Conservation (phyloP, 1,140 invertebrate genomes). For the Thaumetopoea pityocampa region DNA sequence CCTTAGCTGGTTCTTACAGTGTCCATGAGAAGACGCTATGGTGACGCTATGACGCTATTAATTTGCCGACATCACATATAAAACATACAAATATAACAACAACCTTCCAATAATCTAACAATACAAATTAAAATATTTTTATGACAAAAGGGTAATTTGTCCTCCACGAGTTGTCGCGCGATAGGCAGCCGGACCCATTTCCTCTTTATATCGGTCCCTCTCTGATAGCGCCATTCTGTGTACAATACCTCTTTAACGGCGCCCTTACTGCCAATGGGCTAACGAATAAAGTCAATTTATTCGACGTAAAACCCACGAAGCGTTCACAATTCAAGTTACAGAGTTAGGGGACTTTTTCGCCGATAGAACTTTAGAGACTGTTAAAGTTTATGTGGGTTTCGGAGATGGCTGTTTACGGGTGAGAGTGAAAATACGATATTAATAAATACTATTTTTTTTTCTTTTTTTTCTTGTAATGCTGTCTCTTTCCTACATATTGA, state of each 20-base stretch:
- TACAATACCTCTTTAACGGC: constrained; percentile 43
- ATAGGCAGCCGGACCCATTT: constrained; percentile 23
- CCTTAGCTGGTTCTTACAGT: no score
- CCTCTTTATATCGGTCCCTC: constrained; percentile 19
- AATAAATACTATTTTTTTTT: no score
- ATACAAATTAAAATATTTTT: constrained; percentile 6
- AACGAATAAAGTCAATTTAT: constrained; percentile 57
- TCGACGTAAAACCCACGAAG: constrained; percentile 52
- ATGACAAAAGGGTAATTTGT: constrained; percentile 10
- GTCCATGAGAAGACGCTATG: no score
- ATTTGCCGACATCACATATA: background rate
- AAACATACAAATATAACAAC: background rate
- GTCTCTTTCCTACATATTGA: no score
- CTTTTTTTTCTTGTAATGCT: no score
- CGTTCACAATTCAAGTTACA: constrained; percentile 64
- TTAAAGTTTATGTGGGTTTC: constrained; percentile 25
- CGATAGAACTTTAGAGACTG: constrained; percentile 23
- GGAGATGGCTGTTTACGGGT: background rate
- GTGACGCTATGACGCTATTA: no score
- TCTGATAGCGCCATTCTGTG: constrained; percentile 33
- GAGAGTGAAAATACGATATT: no score
- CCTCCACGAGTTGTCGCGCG: constrained; percentile 4
- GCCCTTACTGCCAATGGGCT: constrained; percentile 41
- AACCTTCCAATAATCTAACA: background rate
- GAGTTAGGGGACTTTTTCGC: constrained; percentile 53